Evolutionary conservation across 2,113 vertebrate species (phyloP).

Genomic region (Bubalus kerabau): DNA sequence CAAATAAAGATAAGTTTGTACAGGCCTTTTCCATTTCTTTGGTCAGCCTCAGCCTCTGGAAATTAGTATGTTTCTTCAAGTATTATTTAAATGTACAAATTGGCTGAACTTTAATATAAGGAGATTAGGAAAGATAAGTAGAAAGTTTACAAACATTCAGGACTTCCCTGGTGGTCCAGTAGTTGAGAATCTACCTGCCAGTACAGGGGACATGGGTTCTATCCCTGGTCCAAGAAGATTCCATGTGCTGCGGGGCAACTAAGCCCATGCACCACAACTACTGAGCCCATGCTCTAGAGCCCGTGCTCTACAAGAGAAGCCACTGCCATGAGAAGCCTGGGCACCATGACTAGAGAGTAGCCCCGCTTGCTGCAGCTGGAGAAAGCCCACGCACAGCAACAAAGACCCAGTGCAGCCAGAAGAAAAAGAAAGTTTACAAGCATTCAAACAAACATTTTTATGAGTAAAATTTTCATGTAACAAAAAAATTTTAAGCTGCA

Average conservation of each 20-base stretch:
- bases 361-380: fast-evolving
- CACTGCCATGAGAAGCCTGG: neutral
- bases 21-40: neutral
- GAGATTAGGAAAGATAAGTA: neutral
- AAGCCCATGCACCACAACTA: neutral
- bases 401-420: neutral
- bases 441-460: conserved; percentile 4
- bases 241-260: neutral
- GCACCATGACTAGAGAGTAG: neutral
- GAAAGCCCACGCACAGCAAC: neutral
- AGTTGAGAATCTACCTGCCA: neutral
- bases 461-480: neutral
- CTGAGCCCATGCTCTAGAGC: neutral
- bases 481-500: neutral
- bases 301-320: neutral
- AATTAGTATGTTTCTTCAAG: conserved; percentile 35
- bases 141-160: neutral
- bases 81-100: conserved; percentile 28
- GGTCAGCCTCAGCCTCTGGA: conserved; percentile 19
- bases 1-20: conserved; percentile 15
- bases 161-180: neutral
- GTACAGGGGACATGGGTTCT: neutral
- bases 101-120: neutral
- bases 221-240: neutral
- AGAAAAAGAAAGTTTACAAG: neutral